Evolutionary conservation across 2,113 vertebrate genomes (phyloP).

Genomic region (Thunnus maccoyii): DNA sequence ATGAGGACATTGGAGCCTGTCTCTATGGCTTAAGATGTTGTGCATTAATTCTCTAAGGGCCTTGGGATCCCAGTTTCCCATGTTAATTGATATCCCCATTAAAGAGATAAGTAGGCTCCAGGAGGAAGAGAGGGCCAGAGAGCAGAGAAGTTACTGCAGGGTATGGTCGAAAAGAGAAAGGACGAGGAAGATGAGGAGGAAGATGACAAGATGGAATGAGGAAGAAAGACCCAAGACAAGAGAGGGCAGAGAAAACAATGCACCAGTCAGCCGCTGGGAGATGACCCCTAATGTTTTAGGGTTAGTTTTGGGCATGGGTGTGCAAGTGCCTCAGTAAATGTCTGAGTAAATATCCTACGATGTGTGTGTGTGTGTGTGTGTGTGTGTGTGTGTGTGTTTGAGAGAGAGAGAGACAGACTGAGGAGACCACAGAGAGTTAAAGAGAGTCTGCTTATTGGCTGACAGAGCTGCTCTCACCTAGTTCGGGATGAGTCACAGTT

Average conservation of each 20-base stretch:
- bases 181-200: conserved; percentile 23
- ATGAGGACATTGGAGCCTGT: conserved; percentile 48
- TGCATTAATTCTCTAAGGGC: conserved; percentile 70
- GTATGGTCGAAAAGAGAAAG: conserved; percentile 22
- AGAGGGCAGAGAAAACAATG: conserved; percentile 27
- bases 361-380: background rate
- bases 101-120: conserved; percentile 68
- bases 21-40: conserved; percentile 63
- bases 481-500: conserved; percentile 81
- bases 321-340: conserved; percentile 16
- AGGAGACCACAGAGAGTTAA: conserved; percentile 18
- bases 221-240: conserved; percentile 18
- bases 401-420: conserved; percentile 23
- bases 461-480: conserved; percentile 77
- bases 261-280: background rate
- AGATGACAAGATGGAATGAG: conserved; percentile 28
- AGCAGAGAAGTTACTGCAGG: conserved; percentile 59
- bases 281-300: conserved; percentile 24
- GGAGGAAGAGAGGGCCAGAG: conserved; percentile 49
- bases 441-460: conserved; percentile 58
- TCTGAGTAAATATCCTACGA: conserved; percentile 20
- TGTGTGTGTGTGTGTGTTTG: conserved; percentile 3
- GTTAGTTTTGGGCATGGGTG: conserved; percentile 14
- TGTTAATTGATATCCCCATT: conserved; percentile 82
- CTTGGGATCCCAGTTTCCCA: conserved; percentile 65